Base-by-base conservation (phyloP, 2,888 invertebrate genomes). In the Melanchra persicariae region DNA sequence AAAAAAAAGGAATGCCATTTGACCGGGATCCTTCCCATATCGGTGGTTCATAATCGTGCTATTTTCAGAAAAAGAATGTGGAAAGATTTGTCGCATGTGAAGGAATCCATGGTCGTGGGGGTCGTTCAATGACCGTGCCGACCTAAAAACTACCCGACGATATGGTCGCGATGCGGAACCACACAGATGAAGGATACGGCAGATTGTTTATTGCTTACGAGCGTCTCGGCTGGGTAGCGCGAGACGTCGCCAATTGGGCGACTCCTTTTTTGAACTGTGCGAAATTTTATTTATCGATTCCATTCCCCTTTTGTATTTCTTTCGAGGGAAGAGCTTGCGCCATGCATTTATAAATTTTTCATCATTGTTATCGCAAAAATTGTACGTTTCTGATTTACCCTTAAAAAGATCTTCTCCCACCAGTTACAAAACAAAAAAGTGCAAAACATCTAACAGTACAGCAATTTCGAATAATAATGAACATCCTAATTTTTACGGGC, bases 111-210 rank as follows among this genome's bases (percentile, higher is more conserved):
- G 85, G 82, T 81, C 79, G 86, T 70, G 77, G 86, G 88, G 88
- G 87, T 89, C 89, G 89, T 87, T 84, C 86, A 87, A 81, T 80
- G 87, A 88, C 88, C 88, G 87, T 78, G 74, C 77, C 82, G 87
- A 86, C 88, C 89, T 88, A 85, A 87, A 90, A 90, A 89, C 87
- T 88, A 87, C 83, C 87, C 89, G 88, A 90, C 89, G 90, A 90
- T 89, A 85, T 86, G 85, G 88, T 86, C 82, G 89, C 90, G 90
- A 91, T 90, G 91, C 90, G 91, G 91, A 91, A 91, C 88, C 87
- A 77, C 78, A 87, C 89, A 88, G 89, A 90, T 89, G 89, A 90
- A 87, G 77, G 89, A 89, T 89, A 88, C 84, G 85, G 86, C 83
- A 88, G 86, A 89, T 91, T 89, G 89, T 89, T 91, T 90, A 92